phyloP scores from a whole-genome alignment of 1,140 invertebrate genomes.

The Conus ventricosus region DNA sequence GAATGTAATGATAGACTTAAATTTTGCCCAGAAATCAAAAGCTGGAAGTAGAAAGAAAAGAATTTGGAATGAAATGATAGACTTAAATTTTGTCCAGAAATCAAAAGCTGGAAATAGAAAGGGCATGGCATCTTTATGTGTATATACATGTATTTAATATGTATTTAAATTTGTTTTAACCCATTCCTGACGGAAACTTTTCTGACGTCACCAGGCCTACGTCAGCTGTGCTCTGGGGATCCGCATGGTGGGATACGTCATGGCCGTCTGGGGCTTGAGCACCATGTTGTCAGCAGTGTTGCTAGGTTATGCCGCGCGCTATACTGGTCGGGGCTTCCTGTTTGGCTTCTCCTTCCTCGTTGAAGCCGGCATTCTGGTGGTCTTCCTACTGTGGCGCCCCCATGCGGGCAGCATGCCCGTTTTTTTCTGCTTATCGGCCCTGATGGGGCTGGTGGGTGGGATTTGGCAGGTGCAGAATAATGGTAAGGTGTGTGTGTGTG shows the following conservation, averaged over 20 bases:
- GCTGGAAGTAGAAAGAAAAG: no score
- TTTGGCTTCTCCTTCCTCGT: constrained; percentile 78
- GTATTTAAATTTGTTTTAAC: no score
- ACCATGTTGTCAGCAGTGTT: constrained; percentile 82
- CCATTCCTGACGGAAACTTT: no score
- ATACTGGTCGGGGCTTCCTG: constrained; percentile 89
- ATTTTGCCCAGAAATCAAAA: no score
- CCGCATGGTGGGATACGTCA: constrained; percentile 91
- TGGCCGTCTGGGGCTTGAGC: constrained; percentile 94
- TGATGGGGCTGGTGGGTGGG: constrained; percentile 95
- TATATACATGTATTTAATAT: no score
- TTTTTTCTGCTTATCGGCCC: constrained; percentile 90
- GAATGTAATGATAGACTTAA: no score
- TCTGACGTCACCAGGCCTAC: constrained; percentile 83
- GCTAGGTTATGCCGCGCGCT: constrained; percentile 93
- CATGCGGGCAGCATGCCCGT: constrained; percentile 85
- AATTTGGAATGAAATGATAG: no score
- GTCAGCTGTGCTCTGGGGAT: constrained; percentile 93
- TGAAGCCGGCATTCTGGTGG: constrained; percentile 41
- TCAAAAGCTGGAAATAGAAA: no score
- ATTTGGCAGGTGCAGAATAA: constrained; percentile 98
- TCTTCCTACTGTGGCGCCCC: constrained; percentile 83
- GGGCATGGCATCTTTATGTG: no score
- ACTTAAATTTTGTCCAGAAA: no score
- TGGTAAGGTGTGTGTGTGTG: constrained; percentile 78